These are phyloP conservation scores for Eupithecia dodoneata DNA, from an alignment of 2,888 invertebrate species.

Conservation along the genomic window DNA sequence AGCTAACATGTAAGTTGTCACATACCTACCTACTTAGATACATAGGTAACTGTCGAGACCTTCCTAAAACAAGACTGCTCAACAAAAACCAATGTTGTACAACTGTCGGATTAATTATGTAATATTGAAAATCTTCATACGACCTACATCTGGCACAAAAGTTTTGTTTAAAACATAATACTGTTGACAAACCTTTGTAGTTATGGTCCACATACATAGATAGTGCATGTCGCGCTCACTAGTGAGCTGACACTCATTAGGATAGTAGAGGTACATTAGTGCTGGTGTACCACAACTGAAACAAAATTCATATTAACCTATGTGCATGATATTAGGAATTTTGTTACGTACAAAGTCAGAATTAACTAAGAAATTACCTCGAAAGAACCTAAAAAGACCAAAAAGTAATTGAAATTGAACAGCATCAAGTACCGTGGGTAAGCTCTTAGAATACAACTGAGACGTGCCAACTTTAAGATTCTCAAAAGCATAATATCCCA, in stretches of 20 bases:
- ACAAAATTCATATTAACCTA: neutral
- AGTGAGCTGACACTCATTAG: neutral
- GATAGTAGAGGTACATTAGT: neutral
- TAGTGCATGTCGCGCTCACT: neutral
- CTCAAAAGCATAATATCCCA: slow-evolving; percentile 49
- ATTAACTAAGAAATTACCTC: neutral
- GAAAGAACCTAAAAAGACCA: too few relatives aligned
- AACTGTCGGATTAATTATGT: neutral
- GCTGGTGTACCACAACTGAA: neutral
- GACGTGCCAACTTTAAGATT: slow-evolving; percentile 39
- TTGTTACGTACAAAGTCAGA: neutral
- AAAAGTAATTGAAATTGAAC: neutral
- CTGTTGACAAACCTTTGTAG: neutral
- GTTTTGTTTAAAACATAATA: neutral
- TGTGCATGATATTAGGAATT: neutral
- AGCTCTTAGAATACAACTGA: slow-evolving; percentile 26
- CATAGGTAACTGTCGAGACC: neutral
- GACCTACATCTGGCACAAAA: neutral
- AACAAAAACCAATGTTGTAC: neutral
- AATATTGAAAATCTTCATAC: neutral
- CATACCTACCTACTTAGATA: neutral
- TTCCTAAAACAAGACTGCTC: neutral
- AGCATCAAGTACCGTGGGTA: slow-evolving; percentile 38
- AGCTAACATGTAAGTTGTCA: neutral
- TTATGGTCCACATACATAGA: neutral